Evolutionary conservation across 2,113 vertebrate species (phyloP), one percentile per base, ranked within the genome.

Genomic region (Caranx ignobilis): DNA sequence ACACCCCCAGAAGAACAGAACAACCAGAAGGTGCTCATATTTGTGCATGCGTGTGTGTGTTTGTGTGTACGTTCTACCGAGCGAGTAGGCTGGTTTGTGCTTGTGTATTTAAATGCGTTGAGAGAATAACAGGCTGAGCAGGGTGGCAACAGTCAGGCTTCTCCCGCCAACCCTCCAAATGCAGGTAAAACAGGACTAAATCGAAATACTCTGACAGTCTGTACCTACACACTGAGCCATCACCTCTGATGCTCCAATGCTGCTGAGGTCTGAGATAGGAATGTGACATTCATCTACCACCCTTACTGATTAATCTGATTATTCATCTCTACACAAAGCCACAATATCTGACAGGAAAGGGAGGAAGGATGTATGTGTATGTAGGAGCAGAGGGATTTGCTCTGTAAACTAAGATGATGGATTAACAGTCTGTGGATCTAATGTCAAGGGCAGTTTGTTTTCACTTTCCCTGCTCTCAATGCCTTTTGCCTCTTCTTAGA

Each of bases 1-100:
- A 89, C 87, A 72, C 62, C 81, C 78, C 77, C 77, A 86, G 65
- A 74, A 66, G 47, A 80, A 56, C 79, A 72, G 62, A 82, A 43
- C 79, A 61, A 82, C 83, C 76, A 85, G 75, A 87, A 84, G 83
- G 76, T 73, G 63, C 82, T 83, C 79, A 35, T 34, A 64, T 76
- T 13, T 79, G 70, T 63, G 76, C 61, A 59, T 61, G 68, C 39
- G 60, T 66, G 61, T 41, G 63, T 32, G 66, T 59, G 55, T 41
- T 41, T 34, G 52, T 15, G 43, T 26, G 54, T 5, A 11, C 32
- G 68, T 39, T 4, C 45, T 5, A 47, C 13, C 5, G 45, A 47
- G 45, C 13, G 45, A 47, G 45, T 48, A 48, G 47, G 47, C 16
- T 48, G 10, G 60, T 5, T 13, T 37, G 69, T 34, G 57, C 37